Evolutionary conservation across 2,797 vertebrate genomes (phyloP).

Genomic region (Muscicapa striata): DNA sequence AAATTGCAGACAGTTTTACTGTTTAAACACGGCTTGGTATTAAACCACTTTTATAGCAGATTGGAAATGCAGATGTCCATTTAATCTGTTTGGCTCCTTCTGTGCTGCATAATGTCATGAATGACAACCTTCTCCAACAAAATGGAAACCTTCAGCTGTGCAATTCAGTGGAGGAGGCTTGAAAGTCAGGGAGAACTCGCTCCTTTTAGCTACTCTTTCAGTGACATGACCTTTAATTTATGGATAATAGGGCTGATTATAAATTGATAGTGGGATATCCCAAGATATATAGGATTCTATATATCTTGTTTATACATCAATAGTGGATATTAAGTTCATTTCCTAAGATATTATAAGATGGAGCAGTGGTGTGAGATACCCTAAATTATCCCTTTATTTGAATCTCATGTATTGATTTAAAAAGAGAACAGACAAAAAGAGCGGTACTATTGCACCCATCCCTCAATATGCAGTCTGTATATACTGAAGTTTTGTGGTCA

Average conservation of each 20-base stretch:
- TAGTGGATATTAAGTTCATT: background rate
- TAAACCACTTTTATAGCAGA: constrained; percentile 49
- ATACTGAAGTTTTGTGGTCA: background rate
- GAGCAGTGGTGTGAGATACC: background rate
- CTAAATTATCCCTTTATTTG: background rate
- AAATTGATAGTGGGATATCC: background rate
- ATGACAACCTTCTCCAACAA: background rate
- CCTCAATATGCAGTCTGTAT: background rate
- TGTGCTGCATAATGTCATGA: background rate
- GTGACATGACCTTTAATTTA: background rate
- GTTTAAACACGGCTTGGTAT: constrained; percentile 44
- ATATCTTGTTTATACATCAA: background rate
- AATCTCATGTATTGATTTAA: background rate
- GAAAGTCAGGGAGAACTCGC: background rate
- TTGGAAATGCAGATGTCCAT: constrained; percentile 56
- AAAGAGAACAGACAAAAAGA: background rate
- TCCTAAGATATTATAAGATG: background rate
- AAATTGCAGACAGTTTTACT: constrained; percentile 54
- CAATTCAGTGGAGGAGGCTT: background rate
- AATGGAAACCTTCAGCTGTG: background rate
- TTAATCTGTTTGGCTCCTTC: constrained; percentile 43
- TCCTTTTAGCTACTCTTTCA: background rate
- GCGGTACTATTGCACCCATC: background rate
- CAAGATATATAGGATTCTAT: background rate
- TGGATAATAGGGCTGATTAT: background rate